These are phyloP conservation scores for Epirrhoe tristata DNA, from an alignment of 2,888 invertebrate species.

Conservation along the genomic window DNA sequence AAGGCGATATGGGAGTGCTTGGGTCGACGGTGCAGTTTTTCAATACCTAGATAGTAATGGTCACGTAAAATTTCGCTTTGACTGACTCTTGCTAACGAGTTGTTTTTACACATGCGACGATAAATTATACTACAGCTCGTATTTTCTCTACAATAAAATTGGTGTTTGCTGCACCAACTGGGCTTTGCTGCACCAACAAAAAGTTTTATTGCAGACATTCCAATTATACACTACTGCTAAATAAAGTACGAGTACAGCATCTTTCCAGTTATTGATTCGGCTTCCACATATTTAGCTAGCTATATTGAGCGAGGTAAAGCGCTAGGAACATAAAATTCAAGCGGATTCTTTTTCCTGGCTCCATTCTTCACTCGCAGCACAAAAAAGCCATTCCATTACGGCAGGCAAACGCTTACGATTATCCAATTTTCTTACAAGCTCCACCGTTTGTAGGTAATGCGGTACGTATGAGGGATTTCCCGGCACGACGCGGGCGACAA, in stretches of 20 bases:
- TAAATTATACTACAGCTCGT: background rate
- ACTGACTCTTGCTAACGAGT: conserved; percentile 12
- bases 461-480: conserved; percentile 62
- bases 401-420: conserved; percentile 43
- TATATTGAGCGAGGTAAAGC: background rate
- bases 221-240: background rate
- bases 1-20: conserved; percentile 29
- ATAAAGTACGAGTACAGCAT: background rate
- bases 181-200: background rate
- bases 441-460: conserved; percentile 52
- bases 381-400: conserved; percentile 36
- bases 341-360: background rate
- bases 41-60: conserved; percentile 12
- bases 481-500: conserved; percentile 56
- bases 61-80: conserved; percentile 16
- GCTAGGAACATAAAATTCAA: background rate
- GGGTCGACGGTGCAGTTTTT: conserved; percentile 20
- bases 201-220: background rate
- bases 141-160: background rate
- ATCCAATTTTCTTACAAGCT: conserved; percentile 47
- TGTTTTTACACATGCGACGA: conserved; percentile 3
- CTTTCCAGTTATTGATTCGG: too few relatives aligned
- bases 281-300: too few relatives aligned
- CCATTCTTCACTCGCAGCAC: conserved; percentile 8
- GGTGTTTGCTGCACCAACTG: background rate